Percentiles rank a stretch among this genome's conserved stretches.
phyloP scores from a whole-genome alignment of 2,888 invertebrate species.

The Sphinx pinastri region DNA sequence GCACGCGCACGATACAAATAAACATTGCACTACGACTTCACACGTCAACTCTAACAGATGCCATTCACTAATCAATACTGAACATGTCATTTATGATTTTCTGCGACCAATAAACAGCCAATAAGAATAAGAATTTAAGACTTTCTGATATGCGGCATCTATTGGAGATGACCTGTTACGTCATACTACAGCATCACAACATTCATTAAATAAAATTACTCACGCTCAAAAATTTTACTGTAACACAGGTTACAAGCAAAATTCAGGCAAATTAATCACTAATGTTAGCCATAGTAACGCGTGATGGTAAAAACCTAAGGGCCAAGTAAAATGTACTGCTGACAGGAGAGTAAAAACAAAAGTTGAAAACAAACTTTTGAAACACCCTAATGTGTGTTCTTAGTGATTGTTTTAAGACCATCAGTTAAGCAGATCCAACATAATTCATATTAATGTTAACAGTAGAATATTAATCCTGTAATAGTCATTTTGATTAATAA shows the following conservation, averaged over 20 bases:
- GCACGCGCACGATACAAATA: background rate
- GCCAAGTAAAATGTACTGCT: constrained; percentile 3
- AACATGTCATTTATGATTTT: too few species aligned
- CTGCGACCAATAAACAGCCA: too few species aligned
- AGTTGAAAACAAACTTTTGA: background rate
- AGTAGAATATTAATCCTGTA: background rate
- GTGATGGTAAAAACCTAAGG: background rate
- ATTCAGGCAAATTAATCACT: background rate
- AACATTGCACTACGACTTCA: background rate
- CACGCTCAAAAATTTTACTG: background rate
- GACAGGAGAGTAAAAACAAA: background rate
- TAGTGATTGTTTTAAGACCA: too few species aligned
- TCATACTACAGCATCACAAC: background rate
- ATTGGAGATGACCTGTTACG: background rate
- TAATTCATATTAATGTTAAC: too few species aligned
- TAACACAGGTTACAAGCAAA: background rate
- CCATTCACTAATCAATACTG: background rate
- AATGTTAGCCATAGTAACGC: constrained; percentile 2
- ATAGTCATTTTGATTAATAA: background rate
- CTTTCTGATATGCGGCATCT: background rate
- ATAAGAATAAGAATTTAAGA: too few species aligned
- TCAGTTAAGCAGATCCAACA: too few species aligned
- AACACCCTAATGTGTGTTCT: background rate
- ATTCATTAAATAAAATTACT: background rate
- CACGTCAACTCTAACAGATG: background rate